Conservation (phyloP, 2,113 vertebrate species). For the Nanger granti region DNA sequence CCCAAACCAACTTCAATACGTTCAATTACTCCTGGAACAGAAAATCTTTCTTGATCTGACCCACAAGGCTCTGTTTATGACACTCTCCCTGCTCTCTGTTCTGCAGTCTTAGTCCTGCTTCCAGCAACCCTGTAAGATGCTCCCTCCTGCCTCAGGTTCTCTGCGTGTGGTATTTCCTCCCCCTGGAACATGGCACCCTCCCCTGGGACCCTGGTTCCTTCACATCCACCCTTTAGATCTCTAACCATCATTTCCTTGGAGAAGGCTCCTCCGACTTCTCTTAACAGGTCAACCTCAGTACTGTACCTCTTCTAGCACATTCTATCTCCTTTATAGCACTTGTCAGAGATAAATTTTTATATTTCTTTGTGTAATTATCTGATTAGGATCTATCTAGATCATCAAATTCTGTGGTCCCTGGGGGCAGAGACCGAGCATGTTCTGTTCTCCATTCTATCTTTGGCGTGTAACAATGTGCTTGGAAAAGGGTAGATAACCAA, state of each 20-base stretch:
- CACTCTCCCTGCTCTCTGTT: neutral
- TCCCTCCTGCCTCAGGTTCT: neutral
- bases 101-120: fast-evolving
- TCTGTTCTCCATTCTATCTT: neutral
- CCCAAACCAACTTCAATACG: fast-evolving
- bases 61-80: fast-evolving
- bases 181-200: fast-evolving
- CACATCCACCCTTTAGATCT: neutral
- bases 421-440: neutral
- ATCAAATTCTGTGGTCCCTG: fast-evolving
- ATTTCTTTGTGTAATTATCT: neutral
- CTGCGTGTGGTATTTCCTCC: fast-evolving
- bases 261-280: neutral
- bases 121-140: fast-evolving
- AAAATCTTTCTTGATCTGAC: neutral
- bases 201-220: neutral
- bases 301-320: fast-evolving
- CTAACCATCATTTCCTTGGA: neutral
- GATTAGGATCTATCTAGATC: neutral
- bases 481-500: neutral
- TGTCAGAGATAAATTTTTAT: neutral
- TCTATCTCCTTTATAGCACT: fast-evolving
- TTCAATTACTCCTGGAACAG: neutral
- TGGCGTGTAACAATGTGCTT: too few relatives aligned
- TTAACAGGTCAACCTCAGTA: fast-evolving